Percentiles rank a stretch among this genome's conserved stretches.
phyloP scores from a whole-genome alignment of 2,888 invertebrate genomes.

The Sinopyrophorus schimmeli region DNA sequence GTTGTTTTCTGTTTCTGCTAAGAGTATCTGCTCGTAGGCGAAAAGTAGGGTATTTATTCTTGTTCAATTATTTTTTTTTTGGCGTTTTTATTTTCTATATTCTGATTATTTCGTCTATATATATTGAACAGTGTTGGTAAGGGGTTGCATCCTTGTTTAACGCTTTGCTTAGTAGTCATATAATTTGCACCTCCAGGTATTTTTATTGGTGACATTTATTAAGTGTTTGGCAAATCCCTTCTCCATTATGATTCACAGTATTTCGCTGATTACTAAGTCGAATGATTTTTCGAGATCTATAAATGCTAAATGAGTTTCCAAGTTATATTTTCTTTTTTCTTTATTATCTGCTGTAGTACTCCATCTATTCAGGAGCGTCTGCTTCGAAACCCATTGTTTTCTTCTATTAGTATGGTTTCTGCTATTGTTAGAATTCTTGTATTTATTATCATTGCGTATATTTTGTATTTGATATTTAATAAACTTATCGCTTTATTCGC shows the following conservation, averaged over 20 bases:
- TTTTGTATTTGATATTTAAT: too few relatives aligned
- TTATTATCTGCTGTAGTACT: background rate
- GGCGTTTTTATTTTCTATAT: too few relatives aligned
- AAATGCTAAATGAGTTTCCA: background rate
- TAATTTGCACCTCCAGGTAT: background rate
- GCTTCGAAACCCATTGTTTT: background rate
- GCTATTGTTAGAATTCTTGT: background rate
- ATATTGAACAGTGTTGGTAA: conserved; percentile 1
- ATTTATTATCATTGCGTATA: background rate
- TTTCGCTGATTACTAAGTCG: background rate
- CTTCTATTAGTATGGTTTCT: background rate
- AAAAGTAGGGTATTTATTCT: too few relatives aligned
- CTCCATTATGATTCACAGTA: background rate
- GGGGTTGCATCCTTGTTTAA: conserved; percentile 1
- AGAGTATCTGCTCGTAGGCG: too few relatives aligned
- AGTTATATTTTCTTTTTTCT: background rate
- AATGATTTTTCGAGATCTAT: background rate
- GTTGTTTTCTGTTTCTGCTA: too few relatives aligned
- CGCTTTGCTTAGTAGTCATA: conserved; percentile 2
- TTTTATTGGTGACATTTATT: background rate
- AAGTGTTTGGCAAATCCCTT: conserved; percentile 1
- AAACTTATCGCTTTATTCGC: too few relatives aligned
- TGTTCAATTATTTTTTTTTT: too few relatives aligned
- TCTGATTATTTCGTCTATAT: too few relatives aligned
- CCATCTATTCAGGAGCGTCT: background rate